Conservation (phyloP, 2,797 vertebrate species). For the Nothura maculosa region DNA sequence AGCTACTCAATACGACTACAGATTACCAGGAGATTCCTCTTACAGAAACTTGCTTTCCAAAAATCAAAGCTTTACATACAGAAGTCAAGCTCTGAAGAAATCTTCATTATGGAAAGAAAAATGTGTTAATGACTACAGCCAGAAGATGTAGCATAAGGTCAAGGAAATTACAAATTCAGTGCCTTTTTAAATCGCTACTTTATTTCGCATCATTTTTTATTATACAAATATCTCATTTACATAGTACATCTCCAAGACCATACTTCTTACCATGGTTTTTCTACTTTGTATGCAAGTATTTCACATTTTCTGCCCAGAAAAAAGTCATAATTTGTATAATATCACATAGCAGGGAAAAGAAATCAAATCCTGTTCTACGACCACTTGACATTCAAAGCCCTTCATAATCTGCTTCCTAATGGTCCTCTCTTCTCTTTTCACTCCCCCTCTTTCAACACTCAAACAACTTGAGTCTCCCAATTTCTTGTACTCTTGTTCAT, state of each 20-base stretch:
- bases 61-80: constrained; percentile 16
- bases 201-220: constrained; percentile 7
- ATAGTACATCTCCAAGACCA: neutral
- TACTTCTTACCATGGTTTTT: neutral
- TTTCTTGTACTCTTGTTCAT: neutral
- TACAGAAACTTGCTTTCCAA: neutral
- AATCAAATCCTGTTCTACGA: constrained; percentile 50
- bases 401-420: constrained; percentile 35
- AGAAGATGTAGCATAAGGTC: neutral
- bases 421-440: neutral
- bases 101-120: constrained; percentile 35
- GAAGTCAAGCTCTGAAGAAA: constrained; percentile 13
- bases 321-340: constrained; percentile 63
- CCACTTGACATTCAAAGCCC: constrained; percentile 72
- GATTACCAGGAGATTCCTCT: constrained; percentile 2
- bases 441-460: neutral
- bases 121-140: neutral
- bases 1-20: neutral
- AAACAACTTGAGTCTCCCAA: neutral
- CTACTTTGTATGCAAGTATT: constrained; percentile 23
- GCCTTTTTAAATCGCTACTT: neutral
- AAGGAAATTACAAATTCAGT: neutral
- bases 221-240: constrained; percentile 30
- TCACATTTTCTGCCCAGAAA: neutral
- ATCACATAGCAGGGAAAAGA: constrained; percentile 54